Conservation (phyloP, 2,888 invertebrate species). For the Andrena haemorrhoa region DNA sequence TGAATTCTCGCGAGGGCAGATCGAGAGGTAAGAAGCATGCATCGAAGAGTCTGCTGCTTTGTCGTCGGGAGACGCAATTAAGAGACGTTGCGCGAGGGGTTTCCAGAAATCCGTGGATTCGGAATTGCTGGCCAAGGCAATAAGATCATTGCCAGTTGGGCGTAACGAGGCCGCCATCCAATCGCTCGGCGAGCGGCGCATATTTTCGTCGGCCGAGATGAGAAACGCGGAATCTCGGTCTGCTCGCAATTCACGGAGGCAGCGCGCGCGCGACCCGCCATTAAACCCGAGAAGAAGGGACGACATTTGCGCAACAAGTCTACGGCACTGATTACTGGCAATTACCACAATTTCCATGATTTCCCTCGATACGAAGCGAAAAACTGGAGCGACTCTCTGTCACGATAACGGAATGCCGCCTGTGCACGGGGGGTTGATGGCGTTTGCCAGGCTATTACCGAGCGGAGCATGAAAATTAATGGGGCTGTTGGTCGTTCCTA, state of each 20-base stretch:
- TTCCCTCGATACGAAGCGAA: slow-evolving; percentile 53
- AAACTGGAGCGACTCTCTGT: slow-evolving; percentile 56
- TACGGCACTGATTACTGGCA: slow-evolving; percentile 69
- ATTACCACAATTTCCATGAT: slow-evolving; percentile 74
- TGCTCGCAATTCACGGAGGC: slow-evolving; percentile 28
- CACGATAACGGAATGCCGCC: slow-evolving; percentile 13
- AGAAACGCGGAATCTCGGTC: slow-evolving; percentile 54
- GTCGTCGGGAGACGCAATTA: background rate
- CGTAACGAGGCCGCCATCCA: slow-evolving; percentile 40
- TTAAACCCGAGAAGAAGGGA: slow-evolving; percentile 41
- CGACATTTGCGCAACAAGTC: slow-evolving; percentile 64
- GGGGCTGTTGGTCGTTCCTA: background rate
- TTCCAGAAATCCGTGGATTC: background rate
- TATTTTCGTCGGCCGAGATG: slow-evolving; percentile 19
- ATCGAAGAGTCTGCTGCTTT: background rate
- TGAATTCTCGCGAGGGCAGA: background rate
- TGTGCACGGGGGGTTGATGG: background rate
- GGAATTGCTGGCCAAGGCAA: slow-evolving; percentile 51
- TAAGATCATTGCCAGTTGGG: slow-evolving; percentile 52
- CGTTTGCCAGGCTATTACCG: background rate
- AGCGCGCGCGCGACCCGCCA: slow-evolving; percentile 6
- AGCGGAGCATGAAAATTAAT: background rate
- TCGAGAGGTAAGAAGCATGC: background rate
- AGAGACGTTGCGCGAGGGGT: background rate
- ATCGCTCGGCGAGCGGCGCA: background rate